These are phyloP conservation scores for Poeciliopsis infans DNA, from an alignment of 2,797 vertebrate genomes.

Conservation along the genomic window DNA sequence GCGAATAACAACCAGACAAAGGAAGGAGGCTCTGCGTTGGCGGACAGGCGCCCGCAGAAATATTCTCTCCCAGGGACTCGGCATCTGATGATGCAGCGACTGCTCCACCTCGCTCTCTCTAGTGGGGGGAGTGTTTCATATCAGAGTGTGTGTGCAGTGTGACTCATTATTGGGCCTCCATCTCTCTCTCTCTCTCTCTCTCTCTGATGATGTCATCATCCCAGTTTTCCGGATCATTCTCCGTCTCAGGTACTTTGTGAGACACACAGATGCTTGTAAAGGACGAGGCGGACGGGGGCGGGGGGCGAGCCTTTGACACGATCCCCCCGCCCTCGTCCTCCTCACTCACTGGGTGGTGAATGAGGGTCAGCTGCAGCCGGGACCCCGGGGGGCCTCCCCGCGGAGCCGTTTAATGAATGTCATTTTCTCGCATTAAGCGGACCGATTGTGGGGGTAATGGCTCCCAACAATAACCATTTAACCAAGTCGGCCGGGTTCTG, in stretches of 20 bases:
- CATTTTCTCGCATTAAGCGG: constrained; percentile 84
- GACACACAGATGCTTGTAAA: constrained; percentile 44
- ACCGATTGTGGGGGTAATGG: constrained; percentile 90
- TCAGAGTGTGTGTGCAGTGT: constrained; percentile 63
- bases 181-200: constrained; percentile 53
- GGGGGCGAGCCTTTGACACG: constrained; percentile 68
- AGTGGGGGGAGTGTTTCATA: constrained; percentile 28
- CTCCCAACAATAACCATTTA: constrained; percentile 87
- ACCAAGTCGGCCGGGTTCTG: constrained; percentile 82
- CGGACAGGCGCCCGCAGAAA: constrained; percentile 49
- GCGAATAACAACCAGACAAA: constrained; percentile 57
- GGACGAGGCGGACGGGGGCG: constrained; percentile 46
- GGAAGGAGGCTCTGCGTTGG: constrained; percentile 43
- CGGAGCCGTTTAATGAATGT: constrained; percentile 88
- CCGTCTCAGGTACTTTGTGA: constrained; percentile 59
- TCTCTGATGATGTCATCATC: constrained; percentile 69
- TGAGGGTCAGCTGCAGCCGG: constrained; percentile 86
- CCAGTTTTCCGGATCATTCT: constrained; percentile 47
- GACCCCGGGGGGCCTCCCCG: constrained; percentile 82
- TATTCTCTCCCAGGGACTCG: constrained; percentile 49
- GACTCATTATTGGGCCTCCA: constrained; percentile 65
- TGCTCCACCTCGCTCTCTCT: constrained; percentile 16
- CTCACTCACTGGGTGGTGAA: constrained; percentile 78
- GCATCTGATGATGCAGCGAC: constrained; percentile 43
- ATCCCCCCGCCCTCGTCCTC: constrained; percentile 41